Evolutionary conservation across 2,113 vertebrate genomes (phyloP).

Genomic region (Sminthopsis crassicaudata): DNA sequence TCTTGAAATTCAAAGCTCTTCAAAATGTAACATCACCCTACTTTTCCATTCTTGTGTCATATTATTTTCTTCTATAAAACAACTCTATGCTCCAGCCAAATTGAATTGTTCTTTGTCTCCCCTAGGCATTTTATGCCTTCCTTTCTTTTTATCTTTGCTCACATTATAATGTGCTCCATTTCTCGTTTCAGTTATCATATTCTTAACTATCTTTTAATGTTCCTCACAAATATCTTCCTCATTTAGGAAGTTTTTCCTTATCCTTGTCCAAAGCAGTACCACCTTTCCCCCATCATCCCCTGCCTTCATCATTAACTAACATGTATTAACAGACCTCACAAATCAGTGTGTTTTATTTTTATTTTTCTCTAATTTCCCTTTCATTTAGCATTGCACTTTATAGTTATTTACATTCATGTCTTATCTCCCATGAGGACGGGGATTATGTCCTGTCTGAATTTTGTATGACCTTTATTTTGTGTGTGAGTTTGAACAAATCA

Average conservation of each 20-base stretch:
- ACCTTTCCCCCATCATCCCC: not conserved
- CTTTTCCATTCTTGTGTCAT: not conserved
- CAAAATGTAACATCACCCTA: not conserved
- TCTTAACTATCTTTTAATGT: not conserved
- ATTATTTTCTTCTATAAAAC: not conserved
- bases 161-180: not conserved
- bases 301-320: not conserved
- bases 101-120: not conserved
- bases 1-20: not conserved
- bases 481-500: not conserved
- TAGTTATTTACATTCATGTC: not conserved
- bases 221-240: not conserved
- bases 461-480: not conserved
- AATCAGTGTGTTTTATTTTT: not conserved
- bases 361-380: not conserved
- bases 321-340: not conserved
- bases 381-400: not conserved
- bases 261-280: not conserved
- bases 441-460: not conserved
- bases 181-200: not conserved
- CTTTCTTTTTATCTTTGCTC: not conserved
- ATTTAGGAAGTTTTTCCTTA: not conserved
- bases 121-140: not conserved
- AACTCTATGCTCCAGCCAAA: not conserved
- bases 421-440: not conserved